Evolutionary conservation across 2,797 vertebrate species (phyloP).

Genomic region (Danio aesculapii): DNA sequence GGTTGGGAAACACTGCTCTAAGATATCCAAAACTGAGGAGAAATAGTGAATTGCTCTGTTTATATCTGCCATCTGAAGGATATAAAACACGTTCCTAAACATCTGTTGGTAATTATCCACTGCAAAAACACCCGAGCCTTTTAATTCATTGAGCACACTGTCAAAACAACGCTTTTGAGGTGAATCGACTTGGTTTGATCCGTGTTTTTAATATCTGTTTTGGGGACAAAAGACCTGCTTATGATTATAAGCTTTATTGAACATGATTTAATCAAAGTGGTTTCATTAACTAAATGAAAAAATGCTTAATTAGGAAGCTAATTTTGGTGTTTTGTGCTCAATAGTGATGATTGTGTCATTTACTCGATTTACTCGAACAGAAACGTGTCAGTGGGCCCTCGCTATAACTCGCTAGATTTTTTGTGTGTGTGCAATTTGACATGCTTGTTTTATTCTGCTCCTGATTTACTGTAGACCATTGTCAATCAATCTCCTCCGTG

Average conservation of each 20-base stretch:
- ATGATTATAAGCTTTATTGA: neutral
- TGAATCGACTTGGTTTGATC: neutral
- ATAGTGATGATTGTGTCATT: neutral
- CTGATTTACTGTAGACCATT: too few species aligned
- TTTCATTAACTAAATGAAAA: neutral
- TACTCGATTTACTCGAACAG: too few species aligned
- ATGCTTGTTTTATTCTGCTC: too few species aligned
- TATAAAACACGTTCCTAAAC: neutral
- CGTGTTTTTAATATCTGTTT: neutral
- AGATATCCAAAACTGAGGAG: neutral
- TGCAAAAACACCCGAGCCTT: neutral
- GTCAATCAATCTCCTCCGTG: too few species aligned
- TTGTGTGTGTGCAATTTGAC: too few species aligned
- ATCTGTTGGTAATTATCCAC: neutral
- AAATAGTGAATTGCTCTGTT: neutral
- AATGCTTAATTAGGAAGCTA: neutral
- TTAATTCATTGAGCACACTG: neutral
- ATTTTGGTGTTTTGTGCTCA: neutral
- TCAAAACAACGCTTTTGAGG: neutral
- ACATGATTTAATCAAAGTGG: neutral
- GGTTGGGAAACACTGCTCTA: too few species aligned
- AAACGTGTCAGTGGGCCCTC: too few species aligned
- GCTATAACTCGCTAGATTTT: too few species aligned
- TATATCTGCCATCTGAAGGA: neutral
- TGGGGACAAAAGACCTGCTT: too few species aligned